Evolutionary conservation across 2,888 invertebrate species (phyloP).

Genomic region (Cistogaster globosa): DNA sequence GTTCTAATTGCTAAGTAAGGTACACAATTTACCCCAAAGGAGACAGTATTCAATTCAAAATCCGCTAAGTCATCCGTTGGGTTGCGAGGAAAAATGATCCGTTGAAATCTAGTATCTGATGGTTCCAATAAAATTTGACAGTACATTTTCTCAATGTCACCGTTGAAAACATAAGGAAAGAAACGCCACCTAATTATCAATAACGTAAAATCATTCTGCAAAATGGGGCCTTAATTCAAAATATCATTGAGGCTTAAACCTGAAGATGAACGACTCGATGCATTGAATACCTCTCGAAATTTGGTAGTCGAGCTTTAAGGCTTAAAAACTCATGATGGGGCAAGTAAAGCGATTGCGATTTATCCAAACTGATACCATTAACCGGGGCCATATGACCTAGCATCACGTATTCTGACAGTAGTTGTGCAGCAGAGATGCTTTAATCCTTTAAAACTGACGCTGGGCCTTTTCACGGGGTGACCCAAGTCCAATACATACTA

Average conservation of each 20-base stretch:
- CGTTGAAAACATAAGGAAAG: slow-evolving; percentile 38
- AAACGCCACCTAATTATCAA: slow-evolving; percentile 15
- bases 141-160: slow-evolving; percentile 37
- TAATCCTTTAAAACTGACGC: neutral
- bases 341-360: slow-evolving; percentile 5
- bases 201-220: neutral
- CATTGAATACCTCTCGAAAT: slow-evolving; percentile 21
- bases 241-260: slow-evolving; percentile 10
- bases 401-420: no score
- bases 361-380: no score
- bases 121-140: neutral
- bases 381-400: no score
- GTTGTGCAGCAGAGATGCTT: no score
- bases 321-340: slow-evolving; percentile 25
- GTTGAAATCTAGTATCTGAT: neutral
- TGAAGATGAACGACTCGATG: neutral
- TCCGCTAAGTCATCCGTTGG: neutral
- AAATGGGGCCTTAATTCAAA: neutral
- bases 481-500: no score
- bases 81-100: neutral
- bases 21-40: neutral
- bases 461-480: no score
- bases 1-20: neutral
- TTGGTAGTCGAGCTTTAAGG: slow-evolving; percentile 14
- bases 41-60: neutral